A percentile compares a stretch with the other conserved stretches of the same genome.
Evolutionary conservation across 2,888 invertebrate species (phyloP).

Genomic region (Germaria angustata): DNA sequence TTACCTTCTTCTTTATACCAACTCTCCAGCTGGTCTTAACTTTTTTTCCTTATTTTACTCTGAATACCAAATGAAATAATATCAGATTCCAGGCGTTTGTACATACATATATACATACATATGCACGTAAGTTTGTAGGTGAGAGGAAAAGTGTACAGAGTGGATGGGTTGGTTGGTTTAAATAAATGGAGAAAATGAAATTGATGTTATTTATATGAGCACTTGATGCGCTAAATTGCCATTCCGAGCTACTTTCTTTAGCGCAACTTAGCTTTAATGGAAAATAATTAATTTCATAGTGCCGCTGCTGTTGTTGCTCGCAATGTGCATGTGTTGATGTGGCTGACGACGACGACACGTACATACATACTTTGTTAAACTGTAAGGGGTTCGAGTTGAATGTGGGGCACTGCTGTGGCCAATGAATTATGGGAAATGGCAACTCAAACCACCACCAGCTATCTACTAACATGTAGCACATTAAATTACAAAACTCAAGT

Average conservation of each 20-base stretch:
- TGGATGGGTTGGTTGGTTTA: constrained; percentile 29
- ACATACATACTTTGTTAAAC: not conserved
- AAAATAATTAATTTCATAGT: constrained; percentile 81
- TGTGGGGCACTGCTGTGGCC: constrained; percentile 58
- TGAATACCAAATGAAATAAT: constrained; percentile 63
- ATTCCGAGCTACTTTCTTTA: constrained; percentile 79
- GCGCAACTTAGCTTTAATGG: constrained; percentile 80
- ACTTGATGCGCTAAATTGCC: constrained; percentile 81
- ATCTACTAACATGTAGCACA: constrained; percentile 45
- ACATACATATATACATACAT: too few species aligned
- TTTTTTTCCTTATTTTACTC: constrained; percentile 41
- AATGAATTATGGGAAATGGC: constrained; percentile 70
- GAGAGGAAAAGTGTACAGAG: not conserved
- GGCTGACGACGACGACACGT: constrained; percentile 4
- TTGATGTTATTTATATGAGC: constrained; percentile 81
- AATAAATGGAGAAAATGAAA: constrained; percentile 72
- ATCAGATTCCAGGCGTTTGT: constrained; percentile 28
- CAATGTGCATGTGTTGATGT: not conserved
- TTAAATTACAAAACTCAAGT: constrained; percentile 64
- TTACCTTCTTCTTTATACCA: constrained; percentile 61
- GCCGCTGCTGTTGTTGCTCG: constrained; percentile 66
- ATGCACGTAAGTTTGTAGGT: not conserved
- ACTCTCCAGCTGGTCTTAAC: constrained; percentile 55
- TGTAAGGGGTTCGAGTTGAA: constrained; percentile 1
- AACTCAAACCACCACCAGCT: constrained; percentile 37